Base-by-base conservation (phyloP, 2,888 invertebrate genomes). In the Ormyrus nitidulus region DNA sequence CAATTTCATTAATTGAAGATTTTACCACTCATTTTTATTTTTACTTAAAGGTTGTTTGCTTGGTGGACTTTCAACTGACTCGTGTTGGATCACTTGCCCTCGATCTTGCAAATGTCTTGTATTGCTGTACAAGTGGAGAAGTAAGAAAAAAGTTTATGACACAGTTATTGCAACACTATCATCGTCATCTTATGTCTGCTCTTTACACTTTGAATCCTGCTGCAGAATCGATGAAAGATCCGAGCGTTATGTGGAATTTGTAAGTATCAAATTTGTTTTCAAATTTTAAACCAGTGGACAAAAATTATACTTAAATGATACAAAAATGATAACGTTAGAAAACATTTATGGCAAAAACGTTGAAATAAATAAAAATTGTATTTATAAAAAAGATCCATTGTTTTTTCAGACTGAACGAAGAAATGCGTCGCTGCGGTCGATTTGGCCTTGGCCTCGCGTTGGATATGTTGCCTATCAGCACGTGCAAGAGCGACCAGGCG, bases 391-490 rank as follows among this genome's bases (percentile, higher is more conserved):
- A 34, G 34, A 34, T 34, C 49, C 13, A 10, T 49, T 54, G 34
- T 56, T 58, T 69, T 51, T 7, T 1, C 84, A 95, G 95, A 86
- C 90, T 95, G 82, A 92, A 92, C 80, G 92, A 92, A 53, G 95
- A 95, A 84, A 92, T 95, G 85, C 92, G 92, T 84, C 91, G 92
- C 11, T 93, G 93, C 84, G 93, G 94, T 7, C 92, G 92, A 65
- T 95, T 94, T 84, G 95, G 94, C 0, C 91, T 95, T 4, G 95
- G 95, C 1, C 89, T 94, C 9, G 94, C 95, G 0, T 86, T 95
- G 83, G 95, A 95, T 85, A 95, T 95, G 90, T 92, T 94, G 82
- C 95, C 95, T 0, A 95, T 95, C 68, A 94, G 93, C 87, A 95
- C 93, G 0, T 95, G 95, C 80, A 93, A 94, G 71, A 94, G 94